Evolutionary conservation across 2,113 vertebrate genomes (phyloP).

Genomic region (Podocnemis expansa): DNA sequence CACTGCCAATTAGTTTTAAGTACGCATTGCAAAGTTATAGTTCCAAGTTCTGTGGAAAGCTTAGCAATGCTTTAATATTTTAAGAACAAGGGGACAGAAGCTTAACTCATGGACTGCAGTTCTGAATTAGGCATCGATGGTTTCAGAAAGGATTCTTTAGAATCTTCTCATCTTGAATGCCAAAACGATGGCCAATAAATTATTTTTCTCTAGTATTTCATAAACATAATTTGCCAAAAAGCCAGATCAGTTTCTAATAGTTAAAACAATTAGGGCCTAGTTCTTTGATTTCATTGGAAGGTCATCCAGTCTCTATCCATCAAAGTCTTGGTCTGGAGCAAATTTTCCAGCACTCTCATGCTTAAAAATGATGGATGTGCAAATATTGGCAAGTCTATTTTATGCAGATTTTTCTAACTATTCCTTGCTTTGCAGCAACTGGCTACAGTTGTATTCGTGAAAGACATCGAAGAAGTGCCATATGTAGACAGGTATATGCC

Average conservation of each 20-base stretch:
- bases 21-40: conserved; percentile 38
- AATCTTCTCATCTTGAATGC: not conserved
- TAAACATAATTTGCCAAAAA: not conserved
- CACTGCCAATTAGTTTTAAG: conserved; percentile 53
- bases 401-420: not conserved
- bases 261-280: conserved; percentile 15
- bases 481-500: not conserved
- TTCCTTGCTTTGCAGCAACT: not conserved
- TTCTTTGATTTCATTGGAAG: conserved; percentile 50
- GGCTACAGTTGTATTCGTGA: not conserved
- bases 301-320: conserved; percentile 41
- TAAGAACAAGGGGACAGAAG: not conserved
- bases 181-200: not conserved
- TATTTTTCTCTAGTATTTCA: not conserved
- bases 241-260: not conserved
- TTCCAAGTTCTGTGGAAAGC: conserved; percentile 57
- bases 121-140: not conserved
- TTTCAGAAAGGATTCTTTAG: not conserved
- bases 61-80: conserved; percentile 1
- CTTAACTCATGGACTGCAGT: conserved; percentile 7
- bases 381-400: not conserved
- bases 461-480: accelerated
- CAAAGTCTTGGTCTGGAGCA: not conserved
- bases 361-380: not conserved
- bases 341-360: conserved; percentile 34